These are phyloP conservation scores for Panzeria rudis DNA, from an alignment of 2,888 invertebrate genomes.

Conservation along the genomic window DNA sequence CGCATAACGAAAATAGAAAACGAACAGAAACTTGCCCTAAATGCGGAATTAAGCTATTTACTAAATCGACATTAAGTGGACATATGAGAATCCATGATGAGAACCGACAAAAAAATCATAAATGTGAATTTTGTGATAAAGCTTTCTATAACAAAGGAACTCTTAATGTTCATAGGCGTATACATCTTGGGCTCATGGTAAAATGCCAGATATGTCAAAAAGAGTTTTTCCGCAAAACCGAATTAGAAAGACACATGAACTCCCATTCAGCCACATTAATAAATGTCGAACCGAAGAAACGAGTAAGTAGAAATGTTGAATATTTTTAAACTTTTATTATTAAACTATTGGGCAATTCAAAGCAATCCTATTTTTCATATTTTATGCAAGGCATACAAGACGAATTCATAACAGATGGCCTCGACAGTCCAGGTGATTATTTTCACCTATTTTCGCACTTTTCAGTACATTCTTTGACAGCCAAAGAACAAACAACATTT, in stretches of 20 bases:
- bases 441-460: no score
- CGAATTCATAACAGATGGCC: no score
- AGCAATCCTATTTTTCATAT: no score
- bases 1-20: background rate
- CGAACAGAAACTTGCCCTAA: background rate
- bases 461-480: no score
- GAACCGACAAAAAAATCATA: background rate
- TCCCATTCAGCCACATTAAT: conserved; percentile 27
- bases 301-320: background rate
- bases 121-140: conserved; percentile 37
- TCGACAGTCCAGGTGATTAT: no score
- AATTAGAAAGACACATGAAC: conserved; percentile 49
- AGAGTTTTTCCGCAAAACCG: conserved; percentile 48
- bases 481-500: no score
- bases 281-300: background rate
- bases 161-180: conserved; percentile 52
- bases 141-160: conserved; percentile 41
- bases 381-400: no score
- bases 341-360: no score
- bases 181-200: conserved; percentile 56
- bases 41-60: background rate
- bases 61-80: background rate
- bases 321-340: no score
- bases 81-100: background rate
- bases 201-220: conserved; percentile 49